Percentiles rank a stretch among this genome's conserved stretches.
Evolutionary conservation across 2,888 invertebrate genomes (phyloP).

Genomic region (Himalopsyche kuldschensis): DNA sequence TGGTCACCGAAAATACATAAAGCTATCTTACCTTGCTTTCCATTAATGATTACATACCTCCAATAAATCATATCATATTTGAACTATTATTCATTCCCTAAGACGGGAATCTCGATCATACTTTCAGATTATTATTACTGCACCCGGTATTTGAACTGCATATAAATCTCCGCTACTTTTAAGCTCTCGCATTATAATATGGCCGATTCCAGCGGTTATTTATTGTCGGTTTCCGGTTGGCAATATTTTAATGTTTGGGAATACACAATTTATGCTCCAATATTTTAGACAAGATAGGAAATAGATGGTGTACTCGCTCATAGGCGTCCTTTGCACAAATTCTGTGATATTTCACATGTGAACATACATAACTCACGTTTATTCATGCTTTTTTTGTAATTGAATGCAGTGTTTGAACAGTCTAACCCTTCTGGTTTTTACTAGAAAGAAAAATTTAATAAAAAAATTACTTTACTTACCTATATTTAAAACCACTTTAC

Average conservation of each 20-base stretch:
- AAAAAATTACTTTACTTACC: too few species aligned
- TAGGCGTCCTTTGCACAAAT: neutral
- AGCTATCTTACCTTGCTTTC: too few species aligned
- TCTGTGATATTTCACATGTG: neutral
- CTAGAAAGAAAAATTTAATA: too few species aligned
- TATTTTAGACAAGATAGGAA: conserved; percentile 31
- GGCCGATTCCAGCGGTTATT: conserved; percentile 17
- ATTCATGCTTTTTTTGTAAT: neutral
- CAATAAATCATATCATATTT: too few species aligned
- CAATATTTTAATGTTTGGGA: conserved; percentile 32
- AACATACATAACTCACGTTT: neutral
- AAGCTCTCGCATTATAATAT: conserved; percentile 20
- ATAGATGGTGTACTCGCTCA: conserved; percentile 15
- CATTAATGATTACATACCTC: too few species aligned
- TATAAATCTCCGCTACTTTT: neutral
- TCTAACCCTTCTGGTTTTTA: too few species aligned
- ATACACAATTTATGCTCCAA: conserved; percentile 30
- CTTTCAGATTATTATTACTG: neutral
- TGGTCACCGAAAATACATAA: too few species aligned
- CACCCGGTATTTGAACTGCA: neutral
- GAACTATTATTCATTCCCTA: too few species aligned
- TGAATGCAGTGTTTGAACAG: too few species aligned
- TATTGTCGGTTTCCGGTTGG: conserved; percentile 31
- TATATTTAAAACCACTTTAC: too few species aligned
- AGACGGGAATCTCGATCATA: neutral